Evolutionary conservation across 2,888 invertebrate genomes (phyloP), one percentile per base, ranked within the genome.

Genomic region (Dorcus hopei): DNA sequence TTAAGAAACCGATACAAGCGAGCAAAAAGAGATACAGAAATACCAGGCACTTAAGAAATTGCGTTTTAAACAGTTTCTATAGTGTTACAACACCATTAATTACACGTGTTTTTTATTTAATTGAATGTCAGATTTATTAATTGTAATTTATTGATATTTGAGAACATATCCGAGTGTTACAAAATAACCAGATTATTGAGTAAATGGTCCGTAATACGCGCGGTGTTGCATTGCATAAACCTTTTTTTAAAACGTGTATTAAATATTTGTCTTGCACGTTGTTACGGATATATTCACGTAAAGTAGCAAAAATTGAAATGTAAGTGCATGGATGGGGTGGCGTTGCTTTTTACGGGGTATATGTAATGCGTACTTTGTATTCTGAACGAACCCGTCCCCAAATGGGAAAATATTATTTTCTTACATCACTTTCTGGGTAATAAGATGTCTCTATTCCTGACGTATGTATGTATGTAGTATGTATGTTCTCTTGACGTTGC

Each of bases 31-130:
- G 45, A 45, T 50, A 56, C 50, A 49, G 50, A 42, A 54, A 49
- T 54, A 54, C 54, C 23, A 39, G 41, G 26, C 40, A 23, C 54
- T 9, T 9, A 49, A 26, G 38, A 16, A 9, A 23, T 40, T 39
- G 50, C 50, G 49, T 43, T 45, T 45, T 56, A 11, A 45, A 45
- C 45, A 11, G 45, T 19, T 45, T 45, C 41, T 41, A 11, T 41
- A 26, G 38, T 23, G 40, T 56, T 56, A 50, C 51, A 41, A 56
- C 50, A 51, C 43, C 23, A 26, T 56, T 51, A 56, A 56, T 56
- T 56, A 49, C 50, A 45, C 43, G 38, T 3, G 54, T 1, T 50
- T 39, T 39, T 16, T 50, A 38, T 16, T n/a, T 16, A 8, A 16
- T 11, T 39, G 40, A 50, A 50, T 50, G 50, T 39, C 50, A 50